phyloP scores from a whole-genome alignment of 2,888 invertebrate species.

The Gastracanthus pulcherrimus region DNA sequence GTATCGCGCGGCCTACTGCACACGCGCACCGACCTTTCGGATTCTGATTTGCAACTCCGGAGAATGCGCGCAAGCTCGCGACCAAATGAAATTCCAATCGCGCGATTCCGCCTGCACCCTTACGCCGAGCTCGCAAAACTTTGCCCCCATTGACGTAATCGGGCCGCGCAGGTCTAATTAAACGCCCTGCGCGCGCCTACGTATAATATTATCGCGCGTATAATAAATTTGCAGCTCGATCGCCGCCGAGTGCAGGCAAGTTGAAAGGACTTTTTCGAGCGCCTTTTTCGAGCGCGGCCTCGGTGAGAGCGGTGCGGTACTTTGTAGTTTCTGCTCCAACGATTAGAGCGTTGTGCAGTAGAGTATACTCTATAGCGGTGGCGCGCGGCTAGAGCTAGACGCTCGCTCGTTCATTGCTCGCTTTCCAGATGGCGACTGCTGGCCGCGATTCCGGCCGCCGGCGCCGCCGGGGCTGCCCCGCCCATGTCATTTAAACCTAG shows the following conservation, averaged over 20 bases:
- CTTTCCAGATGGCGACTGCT: slow-evolving; percentile 66
- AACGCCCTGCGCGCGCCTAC: too few relatives aligned
- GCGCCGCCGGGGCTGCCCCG: slow-evolving; percentile 62
- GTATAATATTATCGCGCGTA: too few relatives aligned
- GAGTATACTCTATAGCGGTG: too few relatives aligned
- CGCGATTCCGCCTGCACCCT: not conserved
- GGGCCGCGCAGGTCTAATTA: too few relatives aligned
- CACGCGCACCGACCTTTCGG: not conserved
- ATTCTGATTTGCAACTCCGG: slow-evolving; percentile 22
- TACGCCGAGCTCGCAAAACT: not conserved
- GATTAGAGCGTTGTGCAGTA: too few relatives aligned
- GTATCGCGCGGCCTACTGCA: too few relatives aligned
- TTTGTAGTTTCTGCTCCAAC: too few relatives aligned
- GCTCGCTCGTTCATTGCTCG: slow-evolving; percentile 60
- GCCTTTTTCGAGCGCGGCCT: too few relatives aligned
- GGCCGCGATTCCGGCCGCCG: slow-evolving; percentile 56
- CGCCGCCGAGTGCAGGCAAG: too few relatives aligned
- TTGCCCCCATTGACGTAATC: not conserved
- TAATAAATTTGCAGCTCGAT: slow-evolving; percentile 8
- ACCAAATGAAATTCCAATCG: slow-evolving; percentile 49
- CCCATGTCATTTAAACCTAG: slow-evolving; percentile 68
- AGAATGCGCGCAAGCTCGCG: slow-evolving; percentile 2
- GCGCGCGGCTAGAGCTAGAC: not conserved
- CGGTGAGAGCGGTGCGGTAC: too few relatives aligned
- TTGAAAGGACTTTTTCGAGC: too few relatives aligned